Evolutionary conservation across 2,888 invertebrate genomes (phyloP).

Genomic region (Myopa tessellatipennis): DNA sequence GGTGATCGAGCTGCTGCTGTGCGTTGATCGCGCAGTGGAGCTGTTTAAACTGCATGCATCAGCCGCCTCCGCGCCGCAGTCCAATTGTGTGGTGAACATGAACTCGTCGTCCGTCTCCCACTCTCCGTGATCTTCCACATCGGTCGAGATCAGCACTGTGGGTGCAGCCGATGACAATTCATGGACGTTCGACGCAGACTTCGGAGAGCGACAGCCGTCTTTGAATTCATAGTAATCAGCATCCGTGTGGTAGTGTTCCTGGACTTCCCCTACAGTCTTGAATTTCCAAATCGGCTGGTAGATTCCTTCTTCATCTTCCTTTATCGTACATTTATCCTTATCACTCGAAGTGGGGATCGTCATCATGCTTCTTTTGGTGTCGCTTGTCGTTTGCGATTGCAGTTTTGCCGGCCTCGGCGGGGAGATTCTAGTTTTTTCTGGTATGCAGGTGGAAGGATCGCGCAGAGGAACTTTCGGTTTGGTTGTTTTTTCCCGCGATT

Average conservation of each 20-base stretch:
- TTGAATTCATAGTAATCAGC: constrained; percentile 47
- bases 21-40: constrained; percentile 41
- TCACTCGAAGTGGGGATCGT: constrained; percentile 33
- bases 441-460: constrained; percentile 53
- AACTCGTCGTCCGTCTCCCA: constrained; percentile 68
- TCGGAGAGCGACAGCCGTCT: constrained; percentile 22
- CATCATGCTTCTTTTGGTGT: not conserved
- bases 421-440: constrained; percentile 40
- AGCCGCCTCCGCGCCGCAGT: constrained; percentile 19
- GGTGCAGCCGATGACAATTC: constrained; percentile 25
- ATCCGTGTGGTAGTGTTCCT: constrained; percentile 54
- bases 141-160: constrained; percentile 44
- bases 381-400: too few relatives aligned
- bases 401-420: constrained; percentile 36
- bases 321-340: constrained; percentile 1
- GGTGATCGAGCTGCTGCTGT: constrained; percentile 50
- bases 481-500: constrained; percentile 16
- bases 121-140: constrained; percentile 63
- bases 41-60: constrained; percentile 49
- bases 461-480: constrained; percentile 50
- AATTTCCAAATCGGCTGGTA: constrained; percentile 69
- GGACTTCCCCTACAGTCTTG: constrained; percentile 61
- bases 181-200: not conserved
- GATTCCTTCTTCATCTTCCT: constrained; percentile 61
- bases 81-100: constrained; percentile 58